Percentiles rank a stretch among this genome's conserved stretches.
Evolutionary conservation across 2,888 invertebrate species (phyloP).

Genomic region (Nezara viridula): DNA sequence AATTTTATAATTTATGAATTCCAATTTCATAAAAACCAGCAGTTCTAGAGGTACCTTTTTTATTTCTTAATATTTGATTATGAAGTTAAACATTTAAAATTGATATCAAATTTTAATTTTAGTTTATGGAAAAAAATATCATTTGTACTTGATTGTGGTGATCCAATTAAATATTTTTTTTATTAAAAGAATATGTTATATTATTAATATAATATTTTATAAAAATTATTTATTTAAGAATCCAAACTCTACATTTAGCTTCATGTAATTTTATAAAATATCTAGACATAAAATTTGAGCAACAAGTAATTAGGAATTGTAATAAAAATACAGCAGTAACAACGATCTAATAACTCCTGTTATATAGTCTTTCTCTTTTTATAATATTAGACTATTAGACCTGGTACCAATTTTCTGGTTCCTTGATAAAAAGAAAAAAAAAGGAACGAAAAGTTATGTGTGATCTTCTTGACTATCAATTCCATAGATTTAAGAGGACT

Average conservation of each 20-base stretch:
- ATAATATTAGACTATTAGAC: conserved; percentile 51
- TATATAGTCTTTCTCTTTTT: conserved; percentile 54
- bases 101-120: too few relatives aligned
- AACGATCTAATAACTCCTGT: conserved; percentile 53
- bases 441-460: conserved; percentile 53
- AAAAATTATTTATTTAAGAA: background rate
- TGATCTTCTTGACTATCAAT: conserved; percentile 59
- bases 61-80: background rate
- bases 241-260: background rate
- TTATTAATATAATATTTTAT: background rate
- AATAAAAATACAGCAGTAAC: conserved; percentile 42
- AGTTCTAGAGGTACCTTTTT: background rate
- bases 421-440: conserved; percentile 30
- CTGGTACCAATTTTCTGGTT: conserved; percentile 52
- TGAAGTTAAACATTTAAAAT: background rate
- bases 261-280: background rate
- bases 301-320: conserved; percentile 8
- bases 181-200: background rate
- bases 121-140: too few relatives aligned
- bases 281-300: conserved; percentile 28
- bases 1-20: too few relatives aligned
- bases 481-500: conserved; percentile 53
- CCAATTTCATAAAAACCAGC: too few relatives aligned
- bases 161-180: background rate
- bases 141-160: background rate